Evolutionary conservation across 2,113 vertebrate species (phyloP), one percentile per base, ranked within the genome.

Genomic region (Mustela lutreola): DNA sequence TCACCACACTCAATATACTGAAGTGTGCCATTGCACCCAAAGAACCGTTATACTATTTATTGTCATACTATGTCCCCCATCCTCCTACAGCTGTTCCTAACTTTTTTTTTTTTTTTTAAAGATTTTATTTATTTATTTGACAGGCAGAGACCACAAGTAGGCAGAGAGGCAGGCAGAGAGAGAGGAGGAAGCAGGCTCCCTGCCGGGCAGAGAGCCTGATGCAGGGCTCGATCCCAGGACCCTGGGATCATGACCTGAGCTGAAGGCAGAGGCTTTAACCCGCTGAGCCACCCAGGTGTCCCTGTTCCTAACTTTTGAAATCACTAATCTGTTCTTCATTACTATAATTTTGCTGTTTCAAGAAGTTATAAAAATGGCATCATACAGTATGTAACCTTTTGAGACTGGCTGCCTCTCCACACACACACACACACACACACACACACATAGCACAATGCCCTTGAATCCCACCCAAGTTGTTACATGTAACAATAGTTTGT

Each of bases 261-360:
- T 42, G 42, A 42, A 42, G 42, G 42, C 42, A 42, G 42, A 42
- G 42, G 42, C 39, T 42, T 42, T 42, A 42, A 42, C 42, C 42
- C 1, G 42, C 42, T 42, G 42, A 42, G 5, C 42, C 42, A 42
- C 42, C 42, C 42, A 42, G 42, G 42, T 5, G 42, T 5, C 42
- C 42, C 11, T 7, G 4, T 63, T 10, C 48, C 36, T 93, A 73
- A 76, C 26, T 2, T 14, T 45, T 95, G 88, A 94, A 95, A 78
- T 33, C 28, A 50, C 24, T 89, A 2, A 45, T 90, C 76, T 86
- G 24, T 67, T 58, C 45, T 58, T 79, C 21, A 45, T 84, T 78
- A 88, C 15, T 79, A 48, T 84, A 42, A 63, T 63, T 80, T 70
- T 82, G 60, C 65, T 70, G 50, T 94, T 96, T 97, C n/a, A 63